These are phyloP conservation scores for Microplitis manilae DNA, from an alignment of 2,888 invertebrate species.

Conservation along the genomic window DNA sequence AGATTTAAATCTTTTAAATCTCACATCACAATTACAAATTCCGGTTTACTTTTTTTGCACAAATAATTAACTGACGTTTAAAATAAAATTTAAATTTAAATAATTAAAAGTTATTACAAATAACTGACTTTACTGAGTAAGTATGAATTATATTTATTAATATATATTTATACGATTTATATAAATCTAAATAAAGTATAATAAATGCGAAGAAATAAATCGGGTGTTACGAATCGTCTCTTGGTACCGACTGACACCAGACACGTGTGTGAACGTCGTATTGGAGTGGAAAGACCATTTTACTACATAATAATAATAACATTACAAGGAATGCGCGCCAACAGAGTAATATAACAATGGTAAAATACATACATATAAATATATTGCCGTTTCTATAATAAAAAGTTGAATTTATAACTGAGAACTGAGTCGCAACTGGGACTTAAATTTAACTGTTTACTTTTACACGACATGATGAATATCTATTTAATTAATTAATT, in stretches of 20 bases:
- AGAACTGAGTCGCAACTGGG: too few relatives aligned
- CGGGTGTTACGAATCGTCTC: slow-evolving; percentile 29
- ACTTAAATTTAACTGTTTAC: too few relatives aligned
- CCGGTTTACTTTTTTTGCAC: not conserved
- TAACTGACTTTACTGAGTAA: not conserved
- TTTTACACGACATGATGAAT: too few relatives aligned
- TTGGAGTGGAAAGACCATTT: slow-evolving; percentile 6
- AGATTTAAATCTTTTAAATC: not conserved
- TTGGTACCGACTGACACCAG: slow-evolving; percentile 45
- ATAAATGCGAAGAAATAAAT: slow-evolving; percentile 19
- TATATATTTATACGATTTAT: not conserved
- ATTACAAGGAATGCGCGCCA: slow-evolving; percentile 2
- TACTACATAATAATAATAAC: not conserved
- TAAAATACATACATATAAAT: not conserved
- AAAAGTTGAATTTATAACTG: too few relatives aligned
- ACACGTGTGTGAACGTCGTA: slow-evolving; percentile 38
- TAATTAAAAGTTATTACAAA: not conserved
- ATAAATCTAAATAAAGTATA: slow-evolving; percentile 23
- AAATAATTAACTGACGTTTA: not conserved
- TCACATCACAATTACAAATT: not conserved
- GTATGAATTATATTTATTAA: not conserved
- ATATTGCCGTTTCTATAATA: not conserved
- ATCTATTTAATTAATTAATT: too few relatives aligned
- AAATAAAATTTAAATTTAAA: not conserved
- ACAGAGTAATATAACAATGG: slow-evolving; percentile 2